A percentile compares a stretch with the other conserved stretches of the same genome.
Evolutionary conservation across 2,113 vertebrate genomes (phyloP).

Genomic region (Brachirus orientalis): DNA sequence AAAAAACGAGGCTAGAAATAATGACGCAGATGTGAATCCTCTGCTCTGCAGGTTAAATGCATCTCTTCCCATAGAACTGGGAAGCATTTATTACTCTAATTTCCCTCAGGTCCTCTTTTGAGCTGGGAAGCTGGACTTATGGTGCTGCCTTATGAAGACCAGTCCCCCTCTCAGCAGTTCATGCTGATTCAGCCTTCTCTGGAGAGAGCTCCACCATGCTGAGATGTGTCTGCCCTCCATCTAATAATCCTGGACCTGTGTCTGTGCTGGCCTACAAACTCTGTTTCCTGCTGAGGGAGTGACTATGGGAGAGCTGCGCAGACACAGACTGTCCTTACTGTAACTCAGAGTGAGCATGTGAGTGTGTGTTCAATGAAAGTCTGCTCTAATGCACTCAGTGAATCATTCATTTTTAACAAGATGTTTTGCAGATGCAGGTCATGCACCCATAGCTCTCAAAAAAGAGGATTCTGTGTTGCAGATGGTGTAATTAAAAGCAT

Average conservation of each 20-base stretch:
- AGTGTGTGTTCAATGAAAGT: constrained; percentile 1
- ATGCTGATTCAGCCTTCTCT: constrained; percentile 40
- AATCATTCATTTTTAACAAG: constrained; percentile 75
- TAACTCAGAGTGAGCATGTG: constrained; percentile 19
- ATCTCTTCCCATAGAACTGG: not conserved
- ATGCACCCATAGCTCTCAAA: constrained; percentile 40
- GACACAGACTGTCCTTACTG: constrained; percentile 20
- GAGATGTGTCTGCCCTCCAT: constrained; percentile 21
- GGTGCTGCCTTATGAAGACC: constrained; percentile 14
- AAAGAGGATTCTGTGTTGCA: constrained; percentile 18
- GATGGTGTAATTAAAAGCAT: constrained; percentile 38
- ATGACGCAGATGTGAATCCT: not conserved
- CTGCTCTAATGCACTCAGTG: constrained; percentile 56
- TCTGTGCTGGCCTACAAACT: constrained; percentile 25
- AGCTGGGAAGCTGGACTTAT: not conserved
- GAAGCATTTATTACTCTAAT: constrained; percentile 46
- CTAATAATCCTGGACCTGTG: constrained; percentile 29
- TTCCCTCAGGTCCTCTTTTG: constrained; percentile 39
- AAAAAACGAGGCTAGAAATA: not conserved
- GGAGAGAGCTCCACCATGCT: constrained; percentile 36
- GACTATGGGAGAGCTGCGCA: constrained; percentile 3
- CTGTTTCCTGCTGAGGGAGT: constrained; percentile 22
- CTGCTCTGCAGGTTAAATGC: constrained; percentile 22
- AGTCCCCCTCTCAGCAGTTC: constrained; percentile 20
- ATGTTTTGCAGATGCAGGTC: constrained; percentile 64